phyloP scores from a whole-genome alignment of 2,888 invertebrate genomes.

The Diarsia mendica region DNA sequence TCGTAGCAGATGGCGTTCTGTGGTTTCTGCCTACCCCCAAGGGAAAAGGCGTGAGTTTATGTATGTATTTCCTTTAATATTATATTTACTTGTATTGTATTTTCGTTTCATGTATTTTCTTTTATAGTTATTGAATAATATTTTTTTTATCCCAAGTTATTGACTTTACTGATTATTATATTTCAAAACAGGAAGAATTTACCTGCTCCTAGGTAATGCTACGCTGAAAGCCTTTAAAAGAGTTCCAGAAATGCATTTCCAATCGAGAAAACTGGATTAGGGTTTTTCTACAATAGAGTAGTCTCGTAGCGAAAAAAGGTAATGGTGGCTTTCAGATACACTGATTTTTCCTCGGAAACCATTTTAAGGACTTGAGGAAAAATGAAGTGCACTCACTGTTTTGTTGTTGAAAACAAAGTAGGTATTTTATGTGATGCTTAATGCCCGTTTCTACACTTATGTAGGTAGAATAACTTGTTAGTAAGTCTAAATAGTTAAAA shows the following conservation, averaged over 20 bases:
- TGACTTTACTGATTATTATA: too few relatives aligned
- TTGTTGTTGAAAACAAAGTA: background rate
- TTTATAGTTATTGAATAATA: too few relatives aligned
- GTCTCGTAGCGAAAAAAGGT: background rate
- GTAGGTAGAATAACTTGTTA: background rate
- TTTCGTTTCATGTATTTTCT: too few relatives aligned
- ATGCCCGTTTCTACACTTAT: background rate
- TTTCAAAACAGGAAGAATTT: too few relatives aligned
- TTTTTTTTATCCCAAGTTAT: too few relatives aligned
- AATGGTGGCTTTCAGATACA: background rate
- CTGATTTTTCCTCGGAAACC: background rate
- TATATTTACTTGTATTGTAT: too few relatives aligned
- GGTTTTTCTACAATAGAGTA: background rate
- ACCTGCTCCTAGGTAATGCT: too few relatives aligned
- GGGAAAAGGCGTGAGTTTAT: too few relatives aligned
- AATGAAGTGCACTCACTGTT: background rate
- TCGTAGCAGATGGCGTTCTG: too few relatives aligned
- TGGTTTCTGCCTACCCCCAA: too few relatives aligned
- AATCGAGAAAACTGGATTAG: background rate
- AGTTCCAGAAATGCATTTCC: background rate
- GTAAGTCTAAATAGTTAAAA: too few relatives aligned
- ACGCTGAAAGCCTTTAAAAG: background rate
- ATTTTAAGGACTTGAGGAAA: background rate
- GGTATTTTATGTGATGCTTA: background rate
- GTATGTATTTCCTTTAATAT: too few relatives aligned